phyloP scores from a whole-genome alignment of 2,113 vertebrate genomes.

The Podarcis cretensis region DNA sequence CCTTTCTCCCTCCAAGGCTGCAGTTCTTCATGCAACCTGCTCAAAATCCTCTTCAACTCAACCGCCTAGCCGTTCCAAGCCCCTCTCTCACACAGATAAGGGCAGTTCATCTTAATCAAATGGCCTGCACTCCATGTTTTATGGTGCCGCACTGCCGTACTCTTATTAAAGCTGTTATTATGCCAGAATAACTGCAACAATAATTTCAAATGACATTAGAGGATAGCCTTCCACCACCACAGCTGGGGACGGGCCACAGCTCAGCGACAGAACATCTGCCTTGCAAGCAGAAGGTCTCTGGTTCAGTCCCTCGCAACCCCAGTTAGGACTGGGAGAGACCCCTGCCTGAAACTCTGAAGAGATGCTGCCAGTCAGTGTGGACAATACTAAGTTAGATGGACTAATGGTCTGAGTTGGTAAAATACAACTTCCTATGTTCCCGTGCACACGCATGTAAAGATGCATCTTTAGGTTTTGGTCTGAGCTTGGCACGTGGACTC shows the following conservation, averaged over 20 bases:
- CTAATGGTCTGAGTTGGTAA: too few species aligned
- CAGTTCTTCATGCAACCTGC: neutral
- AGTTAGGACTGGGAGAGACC: too few species aligned
- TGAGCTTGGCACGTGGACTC: neutral
- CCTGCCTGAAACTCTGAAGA: too few species aligned
- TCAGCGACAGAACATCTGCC: too few species aligned
- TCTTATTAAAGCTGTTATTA: neutral
- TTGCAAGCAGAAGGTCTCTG: too few species aligned
- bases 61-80: neutral
- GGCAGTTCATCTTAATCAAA: neutral
- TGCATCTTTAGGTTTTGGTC: neutral
- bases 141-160: constrained; percentile 5
- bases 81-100: neutral
- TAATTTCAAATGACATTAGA: neutral
- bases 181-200: neutral
- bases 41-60: neutral
- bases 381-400: too few species aligned
- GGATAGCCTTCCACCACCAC: neutral
- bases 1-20: neutral
- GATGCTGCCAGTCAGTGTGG: too few species aligned
- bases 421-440: too few species aligned
- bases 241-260: too few species aligned
- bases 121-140: constrained; percentile 2
- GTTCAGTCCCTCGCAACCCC: too few species aligned
- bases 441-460: neutral